Percentiles rank a stretch among this genome's conserved stretches.
phyloP scores from a whole-genome alignment of 2,797 vertebrate genomes.

The Craterocephalus amniculus region DNA sequence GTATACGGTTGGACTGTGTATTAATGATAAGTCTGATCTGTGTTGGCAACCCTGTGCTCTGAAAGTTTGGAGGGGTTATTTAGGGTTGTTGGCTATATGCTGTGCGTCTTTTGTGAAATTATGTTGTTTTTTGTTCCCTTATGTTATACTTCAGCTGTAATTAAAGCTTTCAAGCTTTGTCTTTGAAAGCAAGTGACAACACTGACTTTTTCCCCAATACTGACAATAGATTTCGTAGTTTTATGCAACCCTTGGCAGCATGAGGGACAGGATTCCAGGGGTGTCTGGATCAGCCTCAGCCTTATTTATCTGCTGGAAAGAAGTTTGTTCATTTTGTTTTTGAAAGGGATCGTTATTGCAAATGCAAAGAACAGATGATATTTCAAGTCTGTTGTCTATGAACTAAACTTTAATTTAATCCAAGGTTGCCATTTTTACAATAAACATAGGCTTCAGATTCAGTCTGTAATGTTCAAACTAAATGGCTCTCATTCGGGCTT shows the following conservation, averaged over 20 bases:
- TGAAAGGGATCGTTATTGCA: background rate
- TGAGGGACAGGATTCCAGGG: background rate
- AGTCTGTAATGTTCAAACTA: background rate
- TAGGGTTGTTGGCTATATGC: no score
- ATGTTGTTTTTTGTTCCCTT: background rate
- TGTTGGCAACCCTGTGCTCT: background rate
- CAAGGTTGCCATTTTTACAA: background rate
- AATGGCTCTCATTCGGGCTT: conserved; percentile 9
- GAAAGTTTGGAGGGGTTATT: background rate
- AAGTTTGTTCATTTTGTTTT: background rate
- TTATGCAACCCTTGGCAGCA: background rate
- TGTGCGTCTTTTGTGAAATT: background rate
- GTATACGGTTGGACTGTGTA: background rate
- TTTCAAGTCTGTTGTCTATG: background rate
- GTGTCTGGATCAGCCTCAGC: background rate
- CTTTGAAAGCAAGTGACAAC: background rate
- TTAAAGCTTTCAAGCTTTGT: background rate
- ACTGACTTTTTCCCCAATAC: background rate
- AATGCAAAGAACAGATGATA: background rate
- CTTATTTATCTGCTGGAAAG: background rate
- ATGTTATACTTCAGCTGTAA: background rate
- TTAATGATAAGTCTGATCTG: background rate
- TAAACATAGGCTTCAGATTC: background rate
- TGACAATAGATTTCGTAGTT: background rate
- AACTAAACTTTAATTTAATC: background rate